Evolutionary conservation across 2,888 invertebrate species (phyloP).

Genomic region (Plemyria rubiginata): DNA sequence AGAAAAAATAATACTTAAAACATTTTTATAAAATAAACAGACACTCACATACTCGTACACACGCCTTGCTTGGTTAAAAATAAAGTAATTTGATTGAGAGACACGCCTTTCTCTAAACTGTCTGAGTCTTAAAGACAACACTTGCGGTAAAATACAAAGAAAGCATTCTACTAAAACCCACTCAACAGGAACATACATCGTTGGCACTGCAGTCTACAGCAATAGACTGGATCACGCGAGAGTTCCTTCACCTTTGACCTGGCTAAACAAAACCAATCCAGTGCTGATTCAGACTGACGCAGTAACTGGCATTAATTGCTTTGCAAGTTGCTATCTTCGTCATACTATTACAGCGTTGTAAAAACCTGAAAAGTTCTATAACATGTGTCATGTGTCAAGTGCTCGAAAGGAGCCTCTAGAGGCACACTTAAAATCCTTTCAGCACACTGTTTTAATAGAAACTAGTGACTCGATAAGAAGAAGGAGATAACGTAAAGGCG

Average conservation of each 20-base stretch:
- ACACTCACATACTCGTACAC: too few relatives aligned
- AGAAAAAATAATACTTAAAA: too few relatives aligned
- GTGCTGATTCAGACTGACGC: background rate
- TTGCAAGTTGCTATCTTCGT: background rate
- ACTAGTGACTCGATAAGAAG: too few relatives aligned
- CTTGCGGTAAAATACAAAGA: slow-evolving; percentile 16
- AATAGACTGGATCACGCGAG: slow-evolving; percentile 71
- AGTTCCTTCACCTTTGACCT: slow-evolving; percentile 78
- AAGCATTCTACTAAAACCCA: slow-evolving; percentile 25
- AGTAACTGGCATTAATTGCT: slow-evolving; percentile 1
- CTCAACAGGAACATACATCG: slow-evolving; percentile 52
- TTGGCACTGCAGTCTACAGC: slow-evolving; percentile 64
- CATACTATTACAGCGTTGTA: too few relatives aligned
- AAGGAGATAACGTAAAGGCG: too few relatives aligned
- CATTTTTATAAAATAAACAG: too few relatives aligned
- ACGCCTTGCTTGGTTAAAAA: too few relatives aligned
- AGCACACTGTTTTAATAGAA: too few relatives aligned
- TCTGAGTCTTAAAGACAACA: slow-evolving; percentile 9
- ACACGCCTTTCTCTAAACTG: background rate
- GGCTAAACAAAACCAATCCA: slow-evolving; percentile 60
- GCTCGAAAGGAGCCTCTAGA: too few relatives aligned
- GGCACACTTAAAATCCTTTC: too few relatives aligned
- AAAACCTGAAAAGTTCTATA: too few relatives aligned
- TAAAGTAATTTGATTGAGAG: background rate
- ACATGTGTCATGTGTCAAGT: too few relatives aligned